Percentiles rank a stretch among this genome's conserved stretches.
Evolutionary conservation across 2,888 invertebrate species (phyloP).

Genomic region (Athripsodes cinereus): DNA sequence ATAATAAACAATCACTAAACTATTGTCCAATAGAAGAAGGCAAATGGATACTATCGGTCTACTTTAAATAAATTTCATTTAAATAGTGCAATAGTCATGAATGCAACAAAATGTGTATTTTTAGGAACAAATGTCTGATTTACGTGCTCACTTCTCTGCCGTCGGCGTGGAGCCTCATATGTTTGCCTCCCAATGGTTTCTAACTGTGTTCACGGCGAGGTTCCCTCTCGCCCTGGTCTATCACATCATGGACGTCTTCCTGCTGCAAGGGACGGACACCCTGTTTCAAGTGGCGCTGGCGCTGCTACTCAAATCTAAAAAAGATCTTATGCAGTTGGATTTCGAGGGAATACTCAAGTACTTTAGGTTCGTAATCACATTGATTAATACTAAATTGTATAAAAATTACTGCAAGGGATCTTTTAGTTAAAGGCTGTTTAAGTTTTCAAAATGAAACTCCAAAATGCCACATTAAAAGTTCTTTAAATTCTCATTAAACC

Average conservation of each 20-base stretch:
- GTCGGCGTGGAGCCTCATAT: conserved; percentile 92
- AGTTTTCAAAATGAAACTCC: too few species aligned
- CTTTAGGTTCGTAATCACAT: conserved; percentile 64
- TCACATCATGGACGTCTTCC: conserved; percentile 94
- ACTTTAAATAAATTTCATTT: conserved; percentile 3
- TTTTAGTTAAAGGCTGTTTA: too few species aligned
- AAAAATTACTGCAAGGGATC: not conserved
- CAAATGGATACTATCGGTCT: conserved; percentile 1
- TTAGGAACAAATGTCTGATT: conserved; percentile 76
- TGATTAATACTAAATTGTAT: not conserved
- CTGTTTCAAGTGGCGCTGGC: conserved; percentile 95
- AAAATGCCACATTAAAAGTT: too few species aligned
- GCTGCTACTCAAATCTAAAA: conserved; percentile 82
- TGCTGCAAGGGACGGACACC: conserved; percentile 90
- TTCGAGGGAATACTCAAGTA: conserved; percentile 98
- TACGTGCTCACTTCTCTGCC: conserved; percentile 76
- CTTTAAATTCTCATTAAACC: too few species aligned
- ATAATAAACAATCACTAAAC: not conserved
- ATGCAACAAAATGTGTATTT: too few species aligned
- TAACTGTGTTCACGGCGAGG: conserved; percentile 97
- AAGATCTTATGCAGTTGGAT: conserved; percentile 86
- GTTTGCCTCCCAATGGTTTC: conserved; percentile 99
- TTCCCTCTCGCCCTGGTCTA: conserved; percentile 97
- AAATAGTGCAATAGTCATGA: too few species aligned
- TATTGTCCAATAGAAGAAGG: not conserved